A percentile compares a stretch with the other conserved stretches of the same genome.
Conservation (phyloP, 2,113 vertebrate species). For the Lontra canadensis region DNA sequence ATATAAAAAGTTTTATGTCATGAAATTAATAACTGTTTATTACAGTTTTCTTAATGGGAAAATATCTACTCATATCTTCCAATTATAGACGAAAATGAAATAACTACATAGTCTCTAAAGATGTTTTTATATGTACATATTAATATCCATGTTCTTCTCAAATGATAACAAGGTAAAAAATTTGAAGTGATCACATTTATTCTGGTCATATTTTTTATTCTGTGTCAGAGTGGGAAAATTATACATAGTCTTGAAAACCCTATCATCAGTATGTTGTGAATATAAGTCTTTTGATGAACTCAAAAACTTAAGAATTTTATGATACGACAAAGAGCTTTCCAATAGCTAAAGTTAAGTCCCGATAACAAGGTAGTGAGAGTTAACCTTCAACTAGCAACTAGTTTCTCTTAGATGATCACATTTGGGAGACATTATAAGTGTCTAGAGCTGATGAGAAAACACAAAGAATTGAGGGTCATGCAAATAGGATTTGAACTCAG, state of each 20-base stretch:
- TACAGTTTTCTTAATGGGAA: neutral
- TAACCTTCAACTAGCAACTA: neutral
- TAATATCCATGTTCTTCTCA: neutral
- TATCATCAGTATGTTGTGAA: neutral
- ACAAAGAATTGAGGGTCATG: neutral
- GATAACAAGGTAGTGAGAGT: neutral
- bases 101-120: neutral
- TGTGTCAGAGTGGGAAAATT: neutral
- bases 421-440: neutral
- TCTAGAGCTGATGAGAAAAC: neutral
- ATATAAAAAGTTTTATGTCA: neutral
- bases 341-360: neutral
- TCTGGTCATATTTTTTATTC: neutral
- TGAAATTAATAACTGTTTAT: neutral
- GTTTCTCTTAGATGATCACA: neutral
- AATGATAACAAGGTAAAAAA: neutral
- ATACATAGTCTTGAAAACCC: neutral
- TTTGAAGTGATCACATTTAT: neutral
- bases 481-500: neutral
- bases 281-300: neutral
- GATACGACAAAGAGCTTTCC: neutral
- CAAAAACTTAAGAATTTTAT: neutral
- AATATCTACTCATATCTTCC: neutral
- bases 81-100: neutral
- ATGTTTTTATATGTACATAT: neutral